Percentiles rank a stretch among this genome's conserved stretches.
These are phyloP conservation scores for Spisula solida DNA, from an alignment of 2,888 invertebrate genomes.

Conservation along the genomic window DNA sequence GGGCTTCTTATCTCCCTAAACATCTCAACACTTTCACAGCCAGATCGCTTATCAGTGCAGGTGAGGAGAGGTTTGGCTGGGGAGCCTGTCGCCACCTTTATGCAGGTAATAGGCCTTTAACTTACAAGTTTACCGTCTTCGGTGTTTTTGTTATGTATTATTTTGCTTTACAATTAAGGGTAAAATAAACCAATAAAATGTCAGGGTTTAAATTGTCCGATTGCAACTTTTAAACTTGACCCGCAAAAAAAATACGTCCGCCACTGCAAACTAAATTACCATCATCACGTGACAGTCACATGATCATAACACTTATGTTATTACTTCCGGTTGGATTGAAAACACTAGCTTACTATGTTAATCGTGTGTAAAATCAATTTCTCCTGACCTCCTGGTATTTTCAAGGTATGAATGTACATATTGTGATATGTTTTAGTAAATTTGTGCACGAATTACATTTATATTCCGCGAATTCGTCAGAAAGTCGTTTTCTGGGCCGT, in stretches of 20 bases:
- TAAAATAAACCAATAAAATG: no score
- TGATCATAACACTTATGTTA: slow-evolving; percentile 52
- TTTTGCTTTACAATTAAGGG: no score
- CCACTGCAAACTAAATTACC: not conserved
- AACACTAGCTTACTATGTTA: slow-evolving; percentile 16
- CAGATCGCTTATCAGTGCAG: slow-evolving; percentile 10
- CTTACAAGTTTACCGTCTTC: no score
- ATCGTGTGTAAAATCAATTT: not conserved
- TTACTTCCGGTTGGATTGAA: slow-evolving; percentile 48
- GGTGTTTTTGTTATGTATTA: no score
- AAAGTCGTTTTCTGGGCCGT: not conserved
- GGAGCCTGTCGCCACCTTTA: no score
- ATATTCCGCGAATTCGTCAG: not conserved
- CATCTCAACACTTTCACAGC: slow-evolving; percentile 17
- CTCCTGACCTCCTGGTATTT: not conserved
- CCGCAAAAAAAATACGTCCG: not conserved
- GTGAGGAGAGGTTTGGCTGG: not conserved
- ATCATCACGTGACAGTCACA: slow-evolving; percentile 61
- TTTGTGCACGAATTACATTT: not conserved
- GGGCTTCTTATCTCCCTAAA: slow-evolving; percentile 6
- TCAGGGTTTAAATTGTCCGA: no score
- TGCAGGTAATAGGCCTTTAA: no score
- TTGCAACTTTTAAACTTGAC: no score
- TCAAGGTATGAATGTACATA: not conserved
- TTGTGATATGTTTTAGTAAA: not conserved